Conservation (phyloP, 2,797 vertebrate genomes). For the Cuculus canorus region DNA sequence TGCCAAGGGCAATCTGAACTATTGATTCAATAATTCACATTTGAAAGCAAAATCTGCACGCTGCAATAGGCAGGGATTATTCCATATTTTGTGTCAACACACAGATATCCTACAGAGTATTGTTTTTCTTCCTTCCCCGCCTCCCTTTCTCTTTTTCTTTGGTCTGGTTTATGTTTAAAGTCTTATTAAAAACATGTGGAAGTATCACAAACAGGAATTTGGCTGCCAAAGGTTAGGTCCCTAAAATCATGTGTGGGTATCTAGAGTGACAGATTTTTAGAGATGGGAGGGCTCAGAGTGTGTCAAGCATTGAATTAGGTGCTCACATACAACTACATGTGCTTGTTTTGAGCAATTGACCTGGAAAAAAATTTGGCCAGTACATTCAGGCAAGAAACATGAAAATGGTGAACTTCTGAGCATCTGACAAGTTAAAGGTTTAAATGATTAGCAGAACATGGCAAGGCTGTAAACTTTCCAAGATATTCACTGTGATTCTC, state of each 20-base stretch:
- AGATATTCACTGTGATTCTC: neutral
- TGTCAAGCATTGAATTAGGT: neutral
- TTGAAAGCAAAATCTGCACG: neutral
- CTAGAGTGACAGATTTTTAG: neutral
- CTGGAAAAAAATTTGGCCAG: neutral
- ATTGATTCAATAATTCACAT: neutral
- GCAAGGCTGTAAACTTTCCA: neutral
- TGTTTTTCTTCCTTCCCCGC: neutral
- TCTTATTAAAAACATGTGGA: conserved; percentile 50
- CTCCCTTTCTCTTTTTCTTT: neutral
- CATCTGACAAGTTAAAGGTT: neutral
- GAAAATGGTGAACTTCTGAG: neutral
- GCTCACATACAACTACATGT: neutral
- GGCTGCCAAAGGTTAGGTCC: neutral
- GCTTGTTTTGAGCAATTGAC: neutral
- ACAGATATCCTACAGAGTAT: neutral
- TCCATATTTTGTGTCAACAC: conserved; percentile 54
- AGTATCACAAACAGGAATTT: conserved; percentile 19
- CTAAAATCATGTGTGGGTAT: neutral
- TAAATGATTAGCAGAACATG: neutral
- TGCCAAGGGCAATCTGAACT: conserved; percentile 13
- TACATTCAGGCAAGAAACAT: neutral
- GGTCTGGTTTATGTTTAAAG: conserved; percentile 38
- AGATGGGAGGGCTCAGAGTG: neutral
- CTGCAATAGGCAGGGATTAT: neutral